Conservation (phyloP, 1,140 invertebrate genomes). For the Lordiphosa mommai region DNA sequence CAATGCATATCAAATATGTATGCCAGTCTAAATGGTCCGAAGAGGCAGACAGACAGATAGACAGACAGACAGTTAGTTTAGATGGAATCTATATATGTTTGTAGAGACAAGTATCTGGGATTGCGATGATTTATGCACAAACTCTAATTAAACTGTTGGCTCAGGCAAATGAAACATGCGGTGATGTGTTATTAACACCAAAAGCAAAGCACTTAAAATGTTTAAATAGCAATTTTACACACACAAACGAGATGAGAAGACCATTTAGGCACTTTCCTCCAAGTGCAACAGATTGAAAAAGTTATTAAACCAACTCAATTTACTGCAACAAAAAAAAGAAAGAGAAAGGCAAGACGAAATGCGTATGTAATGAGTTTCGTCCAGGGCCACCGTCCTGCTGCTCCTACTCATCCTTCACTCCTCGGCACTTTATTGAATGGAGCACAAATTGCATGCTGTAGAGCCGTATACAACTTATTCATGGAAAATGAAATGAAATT, state of each 20-base stretch:
- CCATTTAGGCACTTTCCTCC: background rate
- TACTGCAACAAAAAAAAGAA: background rate
- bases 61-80: background rate
- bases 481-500: conserved; percentile 67
- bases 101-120: conserved; percentile 23
- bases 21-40: conserved; percentile 21
- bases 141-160: conserved; percentile 70
- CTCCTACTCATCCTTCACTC: background rate
- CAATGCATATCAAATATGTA: conserved; percentile 39
- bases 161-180: conserved; percentile 68
- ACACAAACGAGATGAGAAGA: background rate
- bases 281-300: conserved; percentile 4
- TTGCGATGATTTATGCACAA: conserved; percentile 63
- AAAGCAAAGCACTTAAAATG: conserved; percentile 61
- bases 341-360: conserved; percentile 9
- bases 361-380: conserved; percentile 51
- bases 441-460: conserved; percentile 55
- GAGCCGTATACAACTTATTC: conserved; percentile 54
- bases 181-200: conserved; percentile 66
- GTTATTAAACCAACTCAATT: conserved; percentile 15
- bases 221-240: conserved; percentile 46
- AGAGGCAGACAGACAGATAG: conserved; percentile 4
- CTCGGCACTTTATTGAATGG: conserved; percentile 53
- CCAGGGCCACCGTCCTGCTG: background rate
- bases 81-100: background rate